Base-by-base conservation (phyloP, 2,888 invertebrate genomes). In the Heliconius cydno region DNA sequence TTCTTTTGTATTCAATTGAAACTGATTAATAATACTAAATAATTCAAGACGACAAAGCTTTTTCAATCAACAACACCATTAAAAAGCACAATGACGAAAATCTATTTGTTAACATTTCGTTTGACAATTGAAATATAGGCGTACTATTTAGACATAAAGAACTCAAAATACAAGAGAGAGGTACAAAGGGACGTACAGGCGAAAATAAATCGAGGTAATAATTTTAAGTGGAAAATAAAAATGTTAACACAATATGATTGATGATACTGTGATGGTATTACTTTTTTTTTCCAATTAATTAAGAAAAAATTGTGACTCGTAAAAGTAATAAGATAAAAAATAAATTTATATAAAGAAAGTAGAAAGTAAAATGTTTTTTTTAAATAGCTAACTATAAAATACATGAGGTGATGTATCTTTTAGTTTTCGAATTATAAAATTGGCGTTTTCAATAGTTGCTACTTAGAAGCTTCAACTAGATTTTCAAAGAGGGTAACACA, bases 401-500 rank as follows among this genome's bases (percentile, higher is more conserved):
- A 52, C 3, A 10, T 15, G 15, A 25, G 3, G 30, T 34, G 13
- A 30, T 19, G 25, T 34, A 57, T 57, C 10, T n/a, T n/a, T 34
- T n/a, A 13, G 30, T 30, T 52, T 22, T 19, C 19, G n/a, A 72
- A 13, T 72, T 22, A 9, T 72, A 72, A 57, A 30, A 68, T 25
- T 71, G 41, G 7, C 28, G 41, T 63, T 77, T 9, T 57, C 28
- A 77, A 70, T 71, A 77, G 38, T 34, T 28, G 63, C 65, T 78
- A 28, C 25, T 78, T 67, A 15, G 30, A 78, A 46, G 86, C 88
- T 87, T 85, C 83, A 86, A 85, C 85, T 87, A 85, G 85, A 87
- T 87, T 89, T 89, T 84, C 86, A 87, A 90, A 90, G 84, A 87
- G 86, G 89, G 88, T 85, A 91, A 89, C 92, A 93, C 93, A 93